Conservation (phyloP, 2,113 vertebrate genomes). For the Morone chrysops region DNA sequence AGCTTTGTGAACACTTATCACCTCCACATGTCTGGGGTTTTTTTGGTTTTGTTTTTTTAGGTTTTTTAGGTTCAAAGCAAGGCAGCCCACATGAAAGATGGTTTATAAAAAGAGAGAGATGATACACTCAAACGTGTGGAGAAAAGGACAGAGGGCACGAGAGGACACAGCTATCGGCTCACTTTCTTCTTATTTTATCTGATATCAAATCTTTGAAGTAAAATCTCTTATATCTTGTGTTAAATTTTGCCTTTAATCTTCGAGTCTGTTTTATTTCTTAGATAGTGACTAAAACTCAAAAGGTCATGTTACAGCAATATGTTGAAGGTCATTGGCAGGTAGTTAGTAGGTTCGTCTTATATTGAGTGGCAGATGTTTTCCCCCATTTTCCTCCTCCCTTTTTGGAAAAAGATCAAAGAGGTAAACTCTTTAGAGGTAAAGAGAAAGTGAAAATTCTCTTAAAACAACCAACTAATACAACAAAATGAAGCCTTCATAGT, state of each 20-base stretch:
- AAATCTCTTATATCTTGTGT: conserved; percentile 29
- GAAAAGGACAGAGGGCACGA: conserved; percentile 36
- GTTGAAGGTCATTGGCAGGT: conserved; percentile 13
- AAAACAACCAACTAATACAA: neutral
- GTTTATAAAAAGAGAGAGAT: conserved; percentile 39
- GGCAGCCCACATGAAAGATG: conserved; percentile 38
- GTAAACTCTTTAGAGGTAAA: neutral
- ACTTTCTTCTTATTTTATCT: conserved; percentile 41
- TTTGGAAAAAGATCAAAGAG: neutral
- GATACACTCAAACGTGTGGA: conserved; percentile 15
- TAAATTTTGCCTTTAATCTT: conserved; percentile 41
- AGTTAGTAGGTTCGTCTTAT: neutral
- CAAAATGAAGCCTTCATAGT: neutral
- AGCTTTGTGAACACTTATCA: conserved; percentile 9
- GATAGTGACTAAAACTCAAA: conserved; percentile 7
- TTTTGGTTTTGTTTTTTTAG: neutral
- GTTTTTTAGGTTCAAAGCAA: neutral
- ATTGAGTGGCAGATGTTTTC: neutral
- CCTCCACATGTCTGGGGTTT: neutral
- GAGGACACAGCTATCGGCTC: conserved; percentile 28
- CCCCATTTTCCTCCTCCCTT: too few species aligned
- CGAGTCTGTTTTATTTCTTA: conserved; percentile 45
- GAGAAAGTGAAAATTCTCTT: neutral
- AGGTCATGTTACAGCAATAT: conserved; percentile 12
- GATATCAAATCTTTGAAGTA: conserved; percentile 56